Conservation (phyloP, 2,113 vertebrate species). For the Apaloderma vittatum region DNA sequence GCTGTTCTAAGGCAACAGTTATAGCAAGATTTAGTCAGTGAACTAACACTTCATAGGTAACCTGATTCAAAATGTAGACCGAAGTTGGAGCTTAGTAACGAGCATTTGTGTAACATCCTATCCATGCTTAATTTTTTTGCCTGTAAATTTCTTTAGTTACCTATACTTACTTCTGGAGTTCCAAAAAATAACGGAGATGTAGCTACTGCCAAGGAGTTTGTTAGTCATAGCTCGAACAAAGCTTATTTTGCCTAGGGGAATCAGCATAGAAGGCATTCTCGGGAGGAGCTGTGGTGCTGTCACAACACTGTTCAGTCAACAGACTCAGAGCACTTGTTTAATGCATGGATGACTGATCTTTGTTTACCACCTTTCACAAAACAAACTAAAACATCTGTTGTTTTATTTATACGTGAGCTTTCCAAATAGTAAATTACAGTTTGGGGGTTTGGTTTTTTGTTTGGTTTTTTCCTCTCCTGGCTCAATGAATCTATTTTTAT, state of each 20-base stretch:
- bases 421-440: not conserved
- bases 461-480: not conserved
- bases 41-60: not conserved
- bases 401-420: not conserved
- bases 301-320: not conserved
- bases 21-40: not conserved
- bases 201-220: not conserved
- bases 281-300: not conserved
- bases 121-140: not conserved
- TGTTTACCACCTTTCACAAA: not conserved
- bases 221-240: not conserved
- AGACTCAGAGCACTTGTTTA: not conserved
- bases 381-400: not conserved
- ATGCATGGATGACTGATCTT: conserved; percentile 2
- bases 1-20: not conserved
- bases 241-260: not conserved
- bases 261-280: not conserved
- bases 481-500: not conserved
- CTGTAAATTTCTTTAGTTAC: not conserved
- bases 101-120: not conserved
- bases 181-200: not conserved
- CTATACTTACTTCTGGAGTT: not conserved
- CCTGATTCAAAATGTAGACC: not conserved
- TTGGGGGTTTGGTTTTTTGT: not conserved
- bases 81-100: not conserved